A percentile compares a stretch with the other conserved stretches of the same genome.
Evolutionary conservation across 2,797 vertebrate species (phyloP).

Genomic region (Australoheros facetus): DNA sequence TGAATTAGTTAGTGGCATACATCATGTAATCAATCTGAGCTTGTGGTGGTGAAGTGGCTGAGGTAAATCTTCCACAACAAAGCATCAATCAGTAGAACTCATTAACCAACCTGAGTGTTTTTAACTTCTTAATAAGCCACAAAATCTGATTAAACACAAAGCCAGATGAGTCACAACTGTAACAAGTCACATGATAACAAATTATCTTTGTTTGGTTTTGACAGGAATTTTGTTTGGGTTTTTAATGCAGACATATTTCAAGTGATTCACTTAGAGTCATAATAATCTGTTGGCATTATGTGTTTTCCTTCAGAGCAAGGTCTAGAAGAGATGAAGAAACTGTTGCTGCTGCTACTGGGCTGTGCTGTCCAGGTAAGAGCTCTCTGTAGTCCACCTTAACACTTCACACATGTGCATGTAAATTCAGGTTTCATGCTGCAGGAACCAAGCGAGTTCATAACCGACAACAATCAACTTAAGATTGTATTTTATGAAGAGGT

Average conservation of each 20-base stretch:
- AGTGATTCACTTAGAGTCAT: not conserved
- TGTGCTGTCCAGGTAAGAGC: slow-evolving; percentile 94
- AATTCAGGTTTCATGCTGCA: not conserved
- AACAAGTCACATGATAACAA: not conserved
- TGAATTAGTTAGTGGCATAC: not conserved
- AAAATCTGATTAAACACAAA: not conserved
- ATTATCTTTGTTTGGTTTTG: not conserved
- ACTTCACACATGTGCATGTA: not conserved
- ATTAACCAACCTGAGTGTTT: not conserved
- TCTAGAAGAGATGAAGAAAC: slow-evolving; percentile 93
- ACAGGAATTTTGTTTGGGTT: not conserved
- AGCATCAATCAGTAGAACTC: not conserved
- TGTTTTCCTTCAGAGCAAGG: slow-evolving; percentile 85
- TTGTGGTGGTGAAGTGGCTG: not conserved
- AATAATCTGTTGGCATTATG: not conserved
- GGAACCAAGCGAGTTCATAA: not conserved
- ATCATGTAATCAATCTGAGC: not conserved
- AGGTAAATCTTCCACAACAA: not conserved
- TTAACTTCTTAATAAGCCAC: not conserved
- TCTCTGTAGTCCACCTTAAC: not conserved
- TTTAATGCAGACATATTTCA: not conserved
- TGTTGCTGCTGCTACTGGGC: slow-evolving; percentile 92
- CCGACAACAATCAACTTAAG: rapidly evolving
- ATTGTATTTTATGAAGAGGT: not conserved
- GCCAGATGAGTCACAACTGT: not conserved